Evolutionary conservation across 2,888 invertebrate species (phyloP).

Genomic region (Ecliptopera silaceata): DNA sequence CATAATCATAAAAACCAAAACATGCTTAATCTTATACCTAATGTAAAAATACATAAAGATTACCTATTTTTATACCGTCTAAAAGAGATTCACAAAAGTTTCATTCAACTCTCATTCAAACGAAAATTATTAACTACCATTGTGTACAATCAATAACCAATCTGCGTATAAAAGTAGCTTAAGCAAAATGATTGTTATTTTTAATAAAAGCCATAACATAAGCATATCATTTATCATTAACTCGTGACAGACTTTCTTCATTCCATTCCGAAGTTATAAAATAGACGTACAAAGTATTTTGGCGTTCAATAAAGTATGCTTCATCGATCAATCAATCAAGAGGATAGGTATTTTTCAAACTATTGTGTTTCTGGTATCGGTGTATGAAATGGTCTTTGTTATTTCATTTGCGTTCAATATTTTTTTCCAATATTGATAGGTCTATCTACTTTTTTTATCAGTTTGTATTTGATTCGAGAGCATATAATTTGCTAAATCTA

Average conservation of each 20-base stretch:
- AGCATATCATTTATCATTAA: constrained; percentile 35
- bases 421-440: constrained; percentile 9
- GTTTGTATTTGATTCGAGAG: too few species aligned
- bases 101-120: too few species aligned
- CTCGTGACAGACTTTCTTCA: constrained; percentile 35
- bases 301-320: constrained; percentile 34
- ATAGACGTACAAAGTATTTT: constrained; percentile 35
- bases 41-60: too few species aligned
- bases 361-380: constrained; percentile 23
- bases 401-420: constrained; percentile 29
- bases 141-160: constrained; percentile 1
- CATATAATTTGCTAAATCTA: too few species aligned
- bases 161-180: constrained; percentile 4
- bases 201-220: constrained; percentile 22
- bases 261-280: constrained; percentile 35
- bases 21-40: too few species aligned
- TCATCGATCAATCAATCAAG: constrained; percentile 43
- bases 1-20: too few species aligned
- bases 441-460: not conserved
- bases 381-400: constrained; percentile 10
- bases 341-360: constrained; percentile 37
- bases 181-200: constrained; percentile 8
- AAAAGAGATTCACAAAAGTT: too few species aligned
- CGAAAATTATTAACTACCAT: not conserved
- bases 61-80: too few species aligned